Evolutionary conservation across 2,888 invertebrate species (phyloP), one percentile per base, ranked within the genome.

Genomic region (Invenusta paracnida): DNA sequence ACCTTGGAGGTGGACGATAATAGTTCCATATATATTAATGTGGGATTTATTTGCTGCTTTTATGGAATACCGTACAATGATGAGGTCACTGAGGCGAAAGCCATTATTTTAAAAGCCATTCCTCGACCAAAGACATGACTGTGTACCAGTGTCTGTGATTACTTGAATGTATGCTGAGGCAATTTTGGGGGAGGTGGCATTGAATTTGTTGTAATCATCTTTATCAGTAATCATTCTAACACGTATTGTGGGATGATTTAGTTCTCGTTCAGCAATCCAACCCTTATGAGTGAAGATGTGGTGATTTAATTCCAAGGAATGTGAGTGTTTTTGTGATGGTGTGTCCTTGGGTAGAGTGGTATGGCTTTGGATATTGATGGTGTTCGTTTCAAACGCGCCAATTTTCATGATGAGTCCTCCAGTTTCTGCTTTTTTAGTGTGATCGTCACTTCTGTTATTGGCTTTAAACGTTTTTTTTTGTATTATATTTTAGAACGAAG

Each of bases 221-320:
- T 79, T 27, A 79, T 79, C 28, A 27, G 79, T 79, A 79, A n/a
- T 79, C 25, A 79, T 23, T 23, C 79, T 23, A n/a, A 82, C 29
- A 11, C 82, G 82, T 82, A 30, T 30, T 30, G 29, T 82, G 29
- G 82, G 29, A 30, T 30, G 31, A 82, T 29, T 29, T 30, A 82
- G 31, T 82, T 29, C 29, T 11, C 82, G 31, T 29, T 11, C 82
- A 30, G 82, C 29, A 82, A 82, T 30, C 82, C 82, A 82, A 30
- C 82, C 82, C 30, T 30, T 29, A 82, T 82, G 29, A 82, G 82
- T 82, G 82, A 82, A 82, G 82, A 82, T 82, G 82, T 82, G 82
- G 31, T 82, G 82, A 28, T 82, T 30, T 73, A 48, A 48, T 48
- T 48, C 48, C 48, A 48, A 48, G 48, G 48, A 48, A 5, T 48